These are phyloP conservation scores for Nebria brevicollis DNA, from an alignment of 2,888 invertebrate species.

Conservation along the genomic window DNA sequence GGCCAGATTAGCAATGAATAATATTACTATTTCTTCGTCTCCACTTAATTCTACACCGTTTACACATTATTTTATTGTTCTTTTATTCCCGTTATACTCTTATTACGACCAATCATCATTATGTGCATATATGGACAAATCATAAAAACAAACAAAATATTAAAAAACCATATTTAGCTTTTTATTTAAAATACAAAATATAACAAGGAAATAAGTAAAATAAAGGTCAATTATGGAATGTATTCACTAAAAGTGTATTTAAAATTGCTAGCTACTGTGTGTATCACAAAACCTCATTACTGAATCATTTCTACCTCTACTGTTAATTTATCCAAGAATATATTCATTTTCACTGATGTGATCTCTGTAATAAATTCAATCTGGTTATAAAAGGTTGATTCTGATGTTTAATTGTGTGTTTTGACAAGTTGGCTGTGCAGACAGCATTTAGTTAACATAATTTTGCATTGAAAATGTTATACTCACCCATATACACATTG, in stretches of 20 bases:
- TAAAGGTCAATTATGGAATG: not conserved
- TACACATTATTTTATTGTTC: not conserved
- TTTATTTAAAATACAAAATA: not conserved
- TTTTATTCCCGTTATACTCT: no score
- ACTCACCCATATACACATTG: slow-evolving; percentile 7
- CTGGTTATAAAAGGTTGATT: not conserved
- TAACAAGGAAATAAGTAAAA: not conserved
- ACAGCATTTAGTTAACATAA: slow-evolving; percentile 33
- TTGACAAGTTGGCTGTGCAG: slow-evolving; percentile 34
- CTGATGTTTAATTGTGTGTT: slow-evolving; percentile 34
- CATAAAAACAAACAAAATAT: no score
- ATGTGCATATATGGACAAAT: no score
- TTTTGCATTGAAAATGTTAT: slow-evolving; percentile 36
- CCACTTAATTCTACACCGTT: not conserved
- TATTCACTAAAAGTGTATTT: not conserved
- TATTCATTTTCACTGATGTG: not conserved
- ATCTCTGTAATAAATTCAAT: not conserved
- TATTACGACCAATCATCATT: no score
- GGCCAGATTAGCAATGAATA: not conserved
- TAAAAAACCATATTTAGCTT: no score
- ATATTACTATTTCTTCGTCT: not conserved
- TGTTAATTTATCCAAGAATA: not conserved
- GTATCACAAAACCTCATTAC: not conserved
- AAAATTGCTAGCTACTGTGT: not conserved
- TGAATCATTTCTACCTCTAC: not conserved